Conservation (phyloP, 2,888 invertebrate genomes). For the Chorisops tibialis region DNA sequence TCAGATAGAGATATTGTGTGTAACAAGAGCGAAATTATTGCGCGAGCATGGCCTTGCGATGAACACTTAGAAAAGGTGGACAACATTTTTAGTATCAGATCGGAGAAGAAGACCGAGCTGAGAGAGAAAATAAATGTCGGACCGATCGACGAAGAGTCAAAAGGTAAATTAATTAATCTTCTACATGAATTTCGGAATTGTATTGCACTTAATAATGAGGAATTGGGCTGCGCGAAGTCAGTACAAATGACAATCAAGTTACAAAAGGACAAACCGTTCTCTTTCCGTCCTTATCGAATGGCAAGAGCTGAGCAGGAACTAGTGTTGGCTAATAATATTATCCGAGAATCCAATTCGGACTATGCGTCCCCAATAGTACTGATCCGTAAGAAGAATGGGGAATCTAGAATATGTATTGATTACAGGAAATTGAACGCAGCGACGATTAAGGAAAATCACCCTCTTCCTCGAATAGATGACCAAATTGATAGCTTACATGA, state of each 20-base stretch:
- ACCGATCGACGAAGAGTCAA: too few species aligned
- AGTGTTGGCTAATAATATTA: neutral
- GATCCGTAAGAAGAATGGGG: neutral
- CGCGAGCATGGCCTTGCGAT: too few species aligned
- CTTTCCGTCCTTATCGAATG: too few species aligned
- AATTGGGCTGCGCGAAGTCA: neutral
- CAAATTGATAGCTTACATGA: neutral
- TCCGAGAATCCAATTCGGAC: neutral
- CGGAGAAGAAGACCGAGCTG: too few species aligned
- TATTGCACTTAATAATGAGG: neutral
- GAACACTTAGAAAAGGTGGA: too few species aligned
- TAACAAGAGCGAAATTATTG: too few species aligned
- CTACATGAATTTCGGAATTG: neutral
- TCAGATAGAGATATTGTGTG: conserved; percentile 9
- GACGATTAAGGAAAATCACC: neutral
- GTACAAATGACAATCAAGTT: neutral
- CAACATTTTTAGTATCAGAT: too few species aligned
- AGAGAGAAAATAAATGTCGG: too few species aligned
- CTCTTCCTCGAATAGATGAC: neutral
- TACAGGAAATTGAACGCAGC: neutral
- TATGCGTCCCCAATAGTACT: neutral
- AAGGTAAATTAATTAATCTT: neutral
- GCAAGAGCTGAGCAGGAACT: neutral
- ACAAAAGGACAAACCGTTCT: too few species aligned
- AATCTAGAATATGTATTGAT: neutral